phyloP scores from a whole-genome alignment of 2,113 vertebrate genomes.

The Empidonax alnorum region DNA sequence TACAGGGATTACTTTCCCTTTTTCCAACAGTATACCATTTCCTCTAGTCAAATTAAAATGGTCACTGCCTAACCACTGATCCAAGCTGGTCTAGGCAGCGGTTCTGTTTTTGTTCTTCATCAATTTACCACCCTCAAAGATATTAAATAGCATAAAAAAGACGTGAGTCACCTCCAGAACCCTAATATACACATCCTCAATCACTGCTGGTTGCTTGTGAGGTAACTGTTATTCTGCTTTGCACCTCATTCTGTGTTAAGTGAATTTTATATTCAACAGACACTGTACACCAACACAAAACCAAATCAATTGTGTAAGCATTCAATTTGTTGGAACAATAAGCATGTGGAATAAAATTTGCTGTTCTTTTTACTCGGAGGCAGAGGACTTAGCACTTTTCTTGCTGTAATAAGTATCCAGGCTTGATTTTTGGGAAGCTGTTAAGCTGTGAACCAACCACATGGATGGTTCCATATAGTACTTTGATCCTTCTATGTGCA shows the following conservation, averaged over 20 bases:
- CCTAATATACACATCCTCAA: background rate
- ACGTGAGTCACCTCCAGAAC: background rate
- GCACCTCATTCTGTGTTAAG: background rate
- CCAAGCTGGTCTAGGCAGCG: background rate
- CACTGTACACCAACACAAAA: background rate
- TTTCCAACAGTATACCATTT: background rate
- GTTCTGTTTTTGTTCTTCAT: background rate
- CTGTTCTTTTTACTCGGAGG: background rate
- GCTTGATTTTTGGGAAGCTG: background rate
- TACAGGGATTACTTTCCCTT: background rate
- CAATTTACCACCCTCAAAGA: background rate
- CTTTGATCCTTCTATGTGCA: background rate
- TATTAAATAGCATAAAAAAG: background rate
- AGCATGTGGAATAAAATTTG: background rate
- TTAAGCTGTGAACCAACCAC: background rate
- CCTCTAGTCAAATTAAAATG: background rate
- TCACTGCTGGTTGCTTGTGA: background rate
- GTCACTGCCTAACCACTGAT: background rate
- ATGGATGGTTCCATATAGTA: rapidly evolving
- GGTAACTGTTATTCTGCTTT: background rate
- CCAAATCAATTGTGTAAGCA: background rate
- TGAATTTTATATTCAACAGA: background rate
- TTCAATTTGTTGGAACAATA: background rate
- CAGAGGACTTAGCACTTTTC: background rate
- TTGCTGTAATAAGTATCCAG: background rate